Evolutionary conservation across 2,888 invertebrate species (phyloP), one percentile per base, ranked within the genome.

Genomic region (Iphiclides podalirius): DNA sequence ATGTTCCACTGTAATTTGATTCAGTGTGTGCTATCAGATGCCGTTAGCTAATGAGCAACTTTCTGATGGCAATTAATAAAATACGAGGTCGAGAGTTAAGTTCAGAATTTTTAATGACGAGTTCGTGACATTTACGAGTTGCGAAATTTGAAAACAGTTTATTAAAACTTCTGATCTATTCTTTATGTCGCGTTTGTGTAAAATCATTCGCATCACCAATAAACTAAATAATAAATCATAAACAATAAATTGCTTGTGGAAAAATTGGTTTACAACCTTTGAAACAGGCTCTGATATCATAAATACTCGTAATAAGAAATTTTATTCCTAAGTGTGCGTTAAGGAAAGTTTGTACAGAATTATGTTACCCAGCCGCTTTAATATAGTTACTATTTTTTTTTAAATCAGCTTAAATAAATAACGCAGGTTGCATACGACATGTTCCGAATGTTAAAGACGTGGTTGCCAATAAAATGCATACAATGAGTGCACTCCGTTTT

Each of bases 31-130:
- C 72, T 70, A 65, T 57, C 67, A 57, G 64, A 66, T 63, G 68
- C 79, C 75, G 79, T 83, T 82, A 75, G 70, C 70, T 66, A 73
- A 78, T 78, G 64, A 61, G 67, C 65, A 66, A 70, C 74, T 70
- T 72, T 77, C 71, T 55, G 70, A 72, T 77, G 75, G 70, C 76
- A 80, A 80, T 76, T 73, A 72, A 74, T 76, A 59, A 64, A 67
- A 74, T 75, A 65, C 73, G 68, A 60, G 65, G 65, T 50, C 33
- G 49, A 11, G n/a, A 16, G 37, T 35, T 58, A 40, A 52, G 51
- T 54, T 57, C 42, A 48, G 51, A 45, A 54, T 57, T 60, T 52
- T 59, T 64, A 58, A 61, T 59, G 53, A 58, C n/a, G n/a, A n/a
- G n/a, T n/a, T n/a, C n/a, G n/a, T n/a, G n/a, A n/a, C n/a, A n/a